phyloP scores from a whole-genome alignment of 2,888 invertebrate species.

The Drosophila pegasa region DNA sequence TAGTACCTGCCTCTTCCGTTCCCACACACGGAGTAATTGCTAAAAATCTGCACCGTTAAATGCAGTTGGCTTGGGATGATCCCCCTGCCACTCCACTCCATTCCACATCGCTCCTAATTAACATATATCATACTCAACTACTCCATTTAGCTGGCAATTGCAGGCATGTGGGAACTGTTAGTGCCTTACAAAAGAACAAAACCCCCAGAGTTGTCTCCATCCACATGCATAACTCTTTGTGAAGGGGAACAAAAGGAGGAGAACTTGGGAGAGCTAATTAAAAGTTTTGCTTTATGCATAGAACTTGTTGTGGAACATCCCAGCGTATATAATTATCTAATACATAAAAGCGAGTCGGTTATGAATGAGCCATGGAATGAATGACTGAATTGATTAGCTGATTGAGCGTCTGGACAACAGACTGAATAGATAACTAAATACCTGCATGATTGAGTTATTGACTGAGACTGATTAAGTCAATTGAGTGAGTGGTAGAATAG shows the following conservation, averaged over 20 bases:
- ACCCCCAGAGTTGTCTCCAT: not conserved
- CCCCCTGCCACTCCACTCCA: not conserved
- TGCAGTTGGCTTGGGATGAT: conserved; percentile 47
- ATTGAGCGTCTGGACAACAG: too few relatives aligned
- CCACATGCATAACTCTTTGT: not conserved
- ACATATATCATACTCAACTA: conserved; percentile 29
- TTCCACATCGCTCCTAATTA: conserved; percentile 22
- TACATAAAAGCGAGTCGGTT: not conserved
- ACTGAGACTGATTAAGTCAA: not conserved
- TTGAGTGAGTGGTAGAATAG: too few relatives aligned
- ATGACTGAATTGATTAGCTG: not conserved
- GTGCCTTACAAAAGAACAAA: conserved; percentile 14
- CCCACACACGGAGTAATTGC: conserved; percentile 31
- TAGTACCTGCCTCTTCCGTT: conserved; percentile 17
- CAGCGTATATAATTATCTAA: conserved; percentile 4
- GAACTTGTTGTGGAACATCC: not conserved
- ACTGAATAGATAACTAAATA: not conserved
- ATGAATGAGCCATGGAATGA: not conserved
- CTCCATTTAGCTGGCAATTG: conserved; percentile 10
- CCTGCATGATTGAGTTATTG: not conserved
- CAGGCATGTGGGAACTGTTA: conserved; percentile 23
- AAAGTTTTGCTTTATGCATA: conserved; percentile 13
- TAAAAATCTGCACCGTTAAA: conserved; percentile 26
- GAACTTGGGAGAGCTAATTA: conserved; percentile 8
- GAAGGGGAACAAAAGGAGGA: not conserved